Evolutionary conservation across 2,888 invertebrate species (phyloP).

Genomic region (Schrankia costaestrigalis): DNA sequence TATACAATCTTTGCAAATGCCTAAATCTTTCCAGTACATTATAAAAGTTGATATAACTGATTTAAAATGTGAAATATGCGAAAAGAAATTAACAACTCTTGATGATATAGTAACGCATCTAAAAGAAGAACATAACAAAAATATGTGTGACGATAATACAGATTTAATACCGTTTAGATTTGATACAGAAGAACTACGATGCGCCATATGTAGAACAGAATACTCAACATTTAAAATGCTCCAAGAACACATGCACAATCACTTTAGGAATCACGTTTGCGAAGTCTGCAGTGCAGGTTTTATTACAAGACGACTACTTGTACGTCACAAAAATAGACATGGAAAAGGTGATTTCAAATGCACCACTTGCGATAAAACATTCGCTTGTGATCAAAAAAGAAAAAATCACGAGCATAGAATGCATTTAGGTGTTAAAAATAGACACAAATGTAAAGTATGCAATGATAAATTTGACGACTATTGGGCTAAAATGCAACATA

Average conservation of each 20-base stretch:
- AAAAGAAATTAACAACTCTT: conserved; percentile 7
- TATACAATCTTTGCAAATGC: conserved; percentile 25
- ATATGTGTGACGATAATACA: conserved; percentile 15
- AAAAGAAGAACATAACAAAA: conserved; percentile 17
- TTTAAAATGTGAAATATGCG: conserved; percentile 39
- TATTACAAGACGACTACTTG: conserved; percentile 24
- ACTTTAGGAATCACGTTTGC: conserved; percentile 38
- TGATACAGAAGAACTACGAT: conserved; percentile 19
- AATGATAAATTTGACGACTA: conserved; percentile 46
- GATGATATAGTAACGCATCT: conserved; percentile 19
- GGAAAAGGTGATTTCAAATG: conserved; percentile 53
- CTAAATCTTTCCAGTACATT: conserved; percentile 26
- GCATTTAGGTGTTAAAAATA: conserved; percentile 37
- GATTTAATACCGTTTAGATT: conserved; percentile 43
- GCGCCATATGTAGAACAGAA: conserved; percentile 28
- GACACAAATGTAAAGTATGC: conserved; percentile 48
- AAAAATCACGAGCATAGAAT: conserved; percentile 38
- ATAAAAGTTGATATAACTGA: conserved; percentile 43
- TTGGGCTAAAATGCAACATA: conserved; percentile 44
- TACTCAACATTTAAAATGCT: conserved; percentile 36
- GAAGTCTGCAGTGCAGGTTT: conserved; percentile 38
- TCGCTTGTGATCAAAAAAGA: conserved; percentile 42
- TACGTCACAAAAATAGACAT: conserved; percentile 31
- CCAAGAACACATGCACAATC: conserved; percentile 42
- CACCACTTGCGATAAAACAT: conserved; percentile 60